Conservation (phyloP, 53 echinoderm and acorn worm species). For the Actinopyga echinites region DNA sequence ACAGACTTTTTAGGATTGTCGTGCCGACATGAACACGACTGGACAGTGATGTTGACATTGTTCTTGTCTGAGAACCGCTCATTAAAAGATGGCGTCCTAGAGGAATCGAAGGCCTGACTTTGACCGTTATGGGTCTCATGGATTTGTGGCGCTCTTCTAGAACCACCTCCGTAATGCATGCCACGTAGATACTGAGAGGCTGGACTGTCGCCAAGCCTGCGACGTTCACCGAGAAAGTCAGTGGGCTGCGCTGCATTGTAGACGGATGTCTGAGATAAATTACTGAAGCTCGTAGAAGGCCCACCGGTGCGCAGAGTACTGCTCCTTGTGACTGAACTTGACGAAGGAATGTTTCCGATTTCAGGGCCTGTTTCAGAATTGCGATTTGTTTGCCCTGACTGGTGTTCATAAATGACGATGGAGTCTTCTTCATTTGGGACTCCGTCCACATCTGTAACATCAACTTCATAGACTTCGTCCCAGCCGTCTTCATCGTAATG, state of each 20-base stretch:
- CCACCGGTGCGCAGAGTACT: not conserved
- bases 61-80: conserved; percentile 14
- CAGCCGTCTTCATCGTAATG: conserved; percentile 15
- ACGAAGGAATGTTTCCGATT: not conserved
- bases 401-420: not conserved
- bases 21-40: conserved; percentile 4
- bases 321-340: too few species aligned
- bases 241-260: not conserved
- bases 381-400: not conserved
- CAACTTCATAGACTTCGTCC: conserved; percentile 26
- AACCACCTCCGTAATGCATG: not conserved
- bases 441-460: conserved; percentile 3
- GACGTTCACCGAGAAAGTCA: not conserved
- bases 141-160: not conserved
- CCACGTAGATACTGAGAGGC: not conserved
- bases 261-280: not conserved
- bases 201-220: not conserved
- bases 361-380: not conserved
- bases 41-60: conserved; percentile 40
- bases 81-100: not conserved
- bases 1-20: not conserved
- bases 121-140: not conserved
- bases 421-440: not conserved
- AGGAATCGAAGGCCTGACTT: not conserved
- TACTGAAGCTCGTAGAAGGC: not conserved